A percentile compares a stretch with the other conserved stretches of the same genome.
Evolutionary conservation across 2,888 invertebrate species (phyloP).

Genomic region (Geophilus truncorum): DNA sequence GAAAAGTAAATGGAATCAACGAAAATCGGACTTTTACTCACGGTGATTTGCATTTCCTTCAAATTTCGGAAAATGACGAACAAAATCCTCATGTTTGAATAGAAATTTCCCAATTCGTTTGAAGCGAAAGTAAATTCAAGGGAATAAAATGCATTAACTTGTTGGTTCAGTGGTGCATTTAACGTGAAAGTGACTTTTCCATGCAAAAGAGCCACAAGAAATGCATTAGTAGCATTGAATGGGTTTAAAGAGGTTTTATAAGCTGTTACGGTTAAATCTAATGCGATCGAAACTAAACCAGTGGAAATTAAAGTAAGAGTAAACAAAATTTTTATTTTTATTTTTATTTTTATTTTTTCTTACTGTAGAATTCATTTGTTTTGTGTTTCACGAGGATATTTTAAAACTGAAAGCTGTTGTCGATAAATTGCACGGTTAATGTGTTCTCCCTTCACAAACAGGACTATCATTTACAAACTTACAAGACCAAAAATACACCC

Average conservation of each 20-base stretch:
- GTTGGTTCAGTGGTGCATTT: not conserved
- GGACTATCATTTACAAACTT: not conserved
- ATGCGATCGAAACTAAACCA: not conserved
- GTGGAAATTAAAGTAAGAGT: not conserved
- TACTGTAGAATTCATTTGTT: not conserved
- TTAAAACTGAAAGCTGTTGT: not conserved
- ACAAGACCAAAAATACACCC: not conserved
- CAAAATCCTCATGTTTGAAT: not conserved
- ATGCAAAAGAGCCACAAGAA: not conserved
- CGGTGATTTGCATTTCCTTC: not conserved
- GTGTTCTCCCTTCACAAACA: constrained; percentile 9
- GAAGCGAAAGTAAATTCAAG: not conserved
- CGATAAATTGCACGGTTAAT: not conserved
- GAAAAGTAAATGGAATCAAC: not conserved
- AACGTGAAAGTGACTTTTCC: not conserved
- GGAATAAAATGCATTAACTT: not conserved
- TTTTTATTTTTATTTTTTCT: not conserved
- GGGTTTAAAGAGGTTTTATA: not conserved
- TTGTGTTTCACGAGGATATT: not conserved
- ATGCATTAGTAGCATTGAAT: not conserved
- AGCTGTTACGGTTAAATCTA: not conserved
- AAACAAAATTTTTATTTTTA: no score
- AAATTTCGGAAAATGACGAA: not conserved
- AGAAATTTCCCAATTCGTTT: not conserved
- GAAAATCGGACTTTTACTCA: no score